These are phyloP conservation scores for Plotosus lineatus DNA, from an alignment of 2,113 vertebrate species.

Conservation along the genomic window DNA sequence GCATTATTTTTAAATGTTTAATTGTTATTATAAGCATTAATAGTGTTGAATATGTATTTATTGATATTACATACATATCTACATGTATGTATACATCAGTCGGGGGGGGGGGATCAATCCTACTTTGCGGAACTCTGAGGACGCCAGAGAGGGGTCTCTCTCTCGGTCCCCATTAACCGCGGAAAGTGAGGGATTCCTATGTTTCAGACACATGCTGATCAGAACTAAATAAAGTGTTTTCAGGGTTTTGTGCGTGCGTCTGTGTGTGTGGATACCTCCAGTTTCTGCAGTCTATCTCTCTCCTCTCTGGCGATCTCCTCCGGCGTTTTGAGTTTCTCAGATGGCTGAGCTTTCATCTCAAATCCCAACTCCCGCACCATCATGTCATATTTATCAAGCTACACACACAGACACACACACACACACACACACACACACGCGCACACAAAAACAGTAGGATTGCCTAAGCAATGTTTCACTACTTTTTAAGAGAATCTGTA, in stretches of 20 bases:
- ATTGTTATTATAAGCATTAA: too few species aligned
- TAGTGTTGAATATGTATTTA: too few species aligned
- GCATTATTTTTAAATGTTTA: too few species aligned
- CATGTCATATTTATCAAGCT: conserved; percentile 91
- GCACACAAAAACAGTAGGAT: neutral
- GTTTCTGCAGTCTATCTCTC: conserved; percentile 76
- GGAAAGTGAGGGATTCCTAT: too few species aligned
- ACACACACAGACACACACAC: conserved; percentile 29
- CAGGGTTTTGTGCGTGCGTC: neutral
- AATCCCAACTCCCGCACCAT: conserved; percentile 94
- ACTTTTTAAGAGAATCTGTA: neutral
- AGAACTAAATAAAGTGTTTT: neutral
- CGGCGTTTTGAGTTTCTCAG: conserved; percentile 86
- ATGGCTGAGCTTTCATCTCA: conserved; percentile 95
- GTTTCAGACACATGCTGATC: neutral
- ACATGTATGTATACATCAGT: too few species aligned
- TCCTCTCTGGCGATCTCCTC: conserved; percentile 88
- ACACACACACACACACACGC: neutral
- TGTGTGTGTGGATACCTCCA: conserved; percentile 77
- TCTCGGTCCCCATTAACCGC: too few species aligned
- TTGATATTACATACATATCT: too few species aligned
- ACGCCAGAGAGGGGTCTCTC: too few species aligned
- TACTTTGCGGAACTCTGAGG: too few species aligned
- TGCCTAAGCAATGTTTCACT: neutral
- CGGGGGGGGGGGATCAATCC: too few species aligned